Conservation (phyloP, 2,888 invertebrate genomes). For the Melipona beecheii region DNA sequence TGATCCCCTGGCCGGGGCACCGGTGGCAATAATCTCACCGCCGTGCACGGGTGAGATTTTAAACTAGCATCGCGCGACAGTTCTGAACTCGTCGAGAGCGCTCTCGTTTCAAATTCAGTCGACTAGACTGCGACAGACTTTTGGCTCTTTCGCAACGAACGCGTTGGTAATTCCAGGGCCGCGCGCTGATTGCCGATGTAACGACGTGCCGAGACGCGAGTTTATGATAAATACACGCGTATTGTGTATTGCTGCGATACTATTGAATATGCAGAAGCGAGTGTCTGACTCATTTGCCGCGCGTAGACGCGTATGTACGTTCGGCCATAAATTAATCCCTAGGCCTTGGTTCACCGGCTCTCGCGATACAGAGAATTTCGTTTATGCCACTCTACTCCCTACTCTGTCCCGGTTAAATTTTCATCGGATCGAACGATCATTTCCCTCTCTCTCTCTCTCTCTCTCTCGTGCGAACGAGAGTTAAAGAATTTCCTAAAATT, state of each 20-base stretch:
- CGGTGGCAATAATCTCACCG: slow-evolving; percentile 13
- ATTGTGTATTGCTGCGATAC: neutral
- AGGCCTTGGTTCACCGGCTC: neutral
- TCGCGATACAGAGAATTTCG: too few relatives aligned
- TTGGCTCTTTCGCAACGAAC: neutral
- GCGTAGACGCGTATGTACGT: neutral
- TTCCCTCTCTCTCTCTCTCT: too few relatives aligned
- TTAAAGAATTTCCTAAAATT: too few relatives aligned
- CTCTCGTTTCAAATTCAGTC: too few relatives aligned
- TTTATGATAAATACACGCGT: neutral
- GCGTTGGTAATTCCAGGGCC: too few relatives aligned
- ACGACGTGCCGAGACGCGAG: neutral
- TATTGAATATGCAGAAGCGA: neutral
- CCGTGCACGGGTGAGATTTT: neutral
- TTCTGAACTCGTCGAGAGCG: too few relatives aligned
- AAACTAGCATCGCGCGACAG: neutral
- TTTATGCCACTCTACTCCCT: neutral
- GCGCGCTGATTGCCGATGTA: neutral
- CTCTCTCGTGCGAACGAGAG: too few relatives aligned
- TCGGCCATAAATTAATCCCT: neutral
- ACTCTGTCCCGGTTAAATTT: too few relatives aligned
- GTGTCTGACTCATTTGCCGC: neutral
- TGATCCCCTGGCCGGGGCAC: neutral
- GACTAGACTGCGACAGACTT: neutral
- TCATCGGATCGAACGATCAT: too few relatives aligned